Percentiles rank a stretch among this genome's conserved stretches.
These are phyloP conservation scores for Uria lomvia DNA, from an alignment of 2,113 vertebrate genomes.

Conservation along the genomic window DNA sequence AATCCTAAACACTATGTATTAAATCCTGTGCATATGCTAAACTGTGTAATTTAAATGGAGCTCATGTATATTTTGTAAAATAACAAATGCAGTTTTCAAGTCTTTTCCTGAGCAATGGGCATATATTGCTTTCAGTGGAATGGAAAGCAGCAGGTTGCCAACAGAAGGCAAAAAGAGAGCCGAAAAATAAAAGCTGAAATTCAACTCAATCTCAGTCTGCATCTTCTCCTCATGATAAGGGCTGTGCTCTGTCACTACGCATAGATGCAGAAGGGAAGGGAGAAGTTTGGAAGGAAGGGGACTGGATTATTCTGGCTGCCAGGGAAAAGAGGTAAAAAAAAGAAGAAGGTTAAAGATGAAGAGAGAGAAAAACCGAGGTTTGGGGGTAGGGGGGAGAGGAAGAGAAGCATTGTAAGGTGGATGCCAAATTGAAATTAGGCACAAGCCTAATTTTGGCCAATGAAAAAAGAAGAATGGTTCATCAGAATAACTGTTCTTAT, in stretches of 20 bases:
- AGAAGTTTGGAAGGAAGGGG: not conserved
- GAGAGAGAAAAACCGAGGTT: not conserved
- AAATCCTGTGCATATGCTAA: not conserved
- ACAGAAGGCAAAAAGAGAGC: not conserved
- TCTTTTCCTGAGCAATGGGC: not conserved
- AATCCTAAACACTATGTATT: not conserved
- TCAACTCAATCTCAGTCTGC: not conserved
- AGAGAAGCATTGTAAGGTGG: not conserved
- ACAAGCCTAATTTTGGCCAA: not conserved
- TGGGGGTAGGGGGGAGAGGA: accelerated
- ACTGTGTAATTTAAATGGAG: not conserved
- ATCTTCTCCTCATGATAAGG: not conserved
- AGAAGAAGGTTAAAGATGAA: not conserved
- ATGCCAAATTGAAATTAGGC: not conserved
- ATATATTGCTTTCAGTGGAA: not conserved
- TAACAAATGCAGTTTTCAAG: not conserved
- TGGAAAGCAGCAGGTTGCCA: not conserved
- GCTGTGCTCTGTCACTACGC: not conserved
- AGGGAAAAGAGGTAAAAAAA: not conserved
- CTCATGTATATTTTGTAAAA: not conserved
- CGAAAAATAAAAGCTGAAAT: constrained; percentile 1
- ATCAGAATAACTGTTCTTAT: not conserved
- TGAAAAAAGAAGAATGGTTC: not conserved
- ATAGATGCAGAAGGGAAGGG: not conserved
- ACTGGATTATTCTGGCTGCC: not conserved